Conservation (phyloP, 1,140 invertebrate genomes). For the Protaetia brevitarsis region DNA sequence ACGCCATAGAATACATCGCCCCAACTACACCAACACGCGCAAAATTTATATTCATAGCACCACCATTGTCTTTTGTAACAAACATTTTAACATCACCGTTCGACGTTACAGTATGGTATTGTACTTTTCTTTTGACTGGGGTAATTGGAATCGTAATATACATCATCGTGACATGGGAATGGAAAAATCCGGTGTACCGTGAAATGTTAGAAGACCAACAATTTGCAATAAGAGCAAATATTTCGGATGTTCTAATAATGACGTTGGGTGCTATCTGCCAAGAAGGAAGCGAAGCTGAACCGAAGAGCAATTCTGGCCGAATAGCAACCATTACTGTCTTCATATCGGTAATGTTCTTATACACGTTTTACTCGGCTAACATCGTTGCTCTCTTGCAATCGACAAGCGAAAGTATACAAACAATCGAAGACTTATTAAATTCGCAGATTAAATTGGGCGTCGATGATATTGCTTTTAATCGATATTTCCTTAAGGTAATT, state of each 20-base stretch:
- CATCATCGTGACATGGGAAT: constrained; percentile 37
- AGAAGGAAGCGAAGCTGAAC: constrained; percentile 53
- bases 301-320: constrained; percentile 51
- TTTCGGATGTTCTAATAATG: background rate
- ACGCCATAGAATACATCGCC: constrained; percentile 56
- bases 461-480: constrained; percentile 57
- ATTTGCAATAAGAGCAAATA: background rate
- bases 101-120: constrained; percentile 40
- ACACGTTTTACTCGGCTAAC: constrained; percentile 60
- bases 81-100: constrained; percentile 64
- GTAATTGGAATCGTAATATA: constrained; percentile 32
- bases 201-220: background rate
- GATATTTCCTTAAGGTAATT: constrained; percentile 42
- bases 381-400: constrained; percentile 60
- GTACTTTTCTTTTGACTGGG: constrained; percentile 28
- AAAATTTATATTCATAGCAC: constrained; percentile 60
- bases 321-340: constrained; percentile 52
- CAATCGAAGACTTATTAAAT: constrained; percentile 53
- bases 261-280: constrained; percentile 46
- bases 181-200: constrained; percentile 29
- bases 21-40: constrained; percentile 56
- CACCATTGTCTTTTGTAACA: constrained; percentile 59
- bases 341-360: constrained; percentile 48
- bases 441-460: constrained; percentile 58
- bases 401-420: constrained; percentile 55